These are phyloP conservation scores for Conchocele bisecta DNA, from an alignment of 2,888 invertebrate genomes.

Conservation along the genomic window DNA sequence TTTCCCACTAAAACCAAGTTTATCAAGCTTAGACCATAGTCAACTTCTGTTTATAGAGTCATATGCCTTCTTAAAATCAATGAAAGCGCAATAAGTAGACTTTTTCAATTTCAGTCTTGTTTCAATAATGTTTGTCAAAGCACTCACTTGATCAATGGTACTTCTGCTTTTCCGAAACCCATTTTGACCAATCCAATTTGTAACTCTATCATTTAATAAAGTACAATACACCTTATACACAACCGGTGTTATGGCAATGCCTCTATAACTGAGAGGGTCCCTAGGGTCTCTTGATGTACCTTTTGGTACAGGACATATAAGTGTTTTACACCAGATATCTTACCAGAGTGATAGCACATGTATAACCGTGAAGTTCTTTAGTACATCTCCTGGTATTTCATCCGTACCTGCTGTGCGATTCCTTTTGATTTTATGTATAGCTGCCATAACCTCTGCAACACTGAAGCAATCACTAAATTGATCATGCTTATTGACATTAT, in stretches of 20 bases:
- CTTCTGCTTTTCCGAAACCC: neutral
- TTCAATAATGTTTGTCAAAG: neutral
- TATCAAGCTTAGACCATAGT: neutral
- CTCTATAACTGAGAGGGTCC: conserved; percentile 1
- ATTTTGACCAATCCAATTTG: neutral
- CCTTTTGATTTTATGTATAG: no score
- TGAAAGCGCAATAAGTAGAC: neutral
- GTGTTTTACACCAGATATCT: no score
- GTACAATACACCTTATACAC: conserved; percentile 1
- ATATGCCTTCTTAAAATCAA: conserved; percentile 2
- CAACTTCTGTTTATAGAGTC: neutral
- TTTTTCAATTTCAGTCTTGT: neutral
- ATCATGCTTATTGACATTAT: no score
- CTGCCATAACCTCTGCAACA: no score
- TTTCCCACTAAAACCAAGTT: conserved; percentile 1
- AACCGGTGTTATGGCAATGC: conserved; percentile 3
- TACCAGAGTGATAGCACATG: no score
- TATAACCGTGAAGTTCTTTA: no score
- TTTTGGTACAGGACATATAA: no score
- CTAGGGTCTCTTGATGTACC: conserved; percentile 1
- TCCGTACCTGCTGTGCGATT: no score
- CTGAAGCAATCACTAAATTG: no score
- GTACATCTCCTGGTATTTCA: no score
- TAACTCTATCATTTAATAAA: neutral
- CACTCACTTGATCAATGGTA: neutral